Conservation (phyloP, 2,888 invertebrate genomes). For the Coremacera marginata region DNA sequence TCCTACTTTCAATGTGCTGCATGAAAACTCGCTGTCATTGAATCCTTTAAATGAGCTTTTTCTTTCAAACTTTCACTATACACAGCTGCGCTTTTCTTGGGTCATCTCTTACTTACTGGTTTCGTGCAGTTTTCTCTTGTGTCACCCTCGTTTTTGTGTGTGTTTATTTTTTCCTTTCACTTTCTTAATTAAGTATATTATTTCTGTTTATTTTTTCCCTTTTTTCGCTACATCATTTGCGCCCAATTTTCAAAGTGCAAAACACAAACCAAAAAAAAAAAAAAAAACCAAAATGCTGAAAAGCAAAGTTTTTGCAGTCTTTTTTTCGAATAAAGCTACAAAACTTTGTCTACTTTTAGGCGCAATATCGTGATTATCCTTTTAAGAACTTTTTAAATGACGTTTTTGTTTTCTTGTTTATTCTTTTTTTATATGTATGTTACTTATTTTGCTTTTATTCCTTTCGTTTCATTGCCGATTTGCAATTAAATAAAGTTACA, state of each 20-base stretch:
- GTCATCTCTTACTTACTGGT: no score
- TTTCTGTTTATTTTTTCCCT: slow-evolving; percentile 2
- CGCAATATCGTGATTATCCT: slow-evolving; percentile 8
- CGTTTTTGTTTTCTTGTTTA: background rate
- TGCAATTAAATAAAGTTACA: background rate
- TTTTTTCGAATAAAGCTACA: background rate
- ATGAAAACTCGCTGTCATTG: no score
- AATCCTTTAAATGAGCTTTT: no score
- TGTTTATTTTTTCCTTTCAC: slow-evolving; percentile 1
- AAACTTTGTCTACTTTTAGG: slow-evolving; percentile 5
- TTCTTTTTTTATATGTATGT: background rate
- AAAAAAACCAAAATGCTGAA: background rate
- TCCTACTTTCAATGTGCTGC: no score
- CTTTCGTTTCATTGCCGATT: background rate
- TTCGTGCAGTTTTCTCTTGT: background rate
- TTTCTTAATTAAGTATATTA: slow-evolving; percentile 18
- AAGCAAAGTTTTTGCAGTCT: background rate
- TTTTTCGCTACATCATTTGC: background rate
- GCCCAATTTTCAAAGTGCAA: background rate
- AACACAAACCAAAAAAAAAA: background rate
- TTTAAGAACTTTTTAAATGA: background rate
- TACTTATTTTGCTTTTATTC: background rate
- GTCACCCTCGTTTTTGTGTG: background rate
- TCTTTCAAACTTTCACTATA: no score
- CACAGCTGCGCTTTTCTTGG: no score